A percentile compares a stretch with the other conserved stretches of the same genome.
These are phyloP conservation scores for Hipparchia sbordonii DNA, from an alignment of 2,888 invertebrate genomes.

Conservation along the genomic window DNA sequence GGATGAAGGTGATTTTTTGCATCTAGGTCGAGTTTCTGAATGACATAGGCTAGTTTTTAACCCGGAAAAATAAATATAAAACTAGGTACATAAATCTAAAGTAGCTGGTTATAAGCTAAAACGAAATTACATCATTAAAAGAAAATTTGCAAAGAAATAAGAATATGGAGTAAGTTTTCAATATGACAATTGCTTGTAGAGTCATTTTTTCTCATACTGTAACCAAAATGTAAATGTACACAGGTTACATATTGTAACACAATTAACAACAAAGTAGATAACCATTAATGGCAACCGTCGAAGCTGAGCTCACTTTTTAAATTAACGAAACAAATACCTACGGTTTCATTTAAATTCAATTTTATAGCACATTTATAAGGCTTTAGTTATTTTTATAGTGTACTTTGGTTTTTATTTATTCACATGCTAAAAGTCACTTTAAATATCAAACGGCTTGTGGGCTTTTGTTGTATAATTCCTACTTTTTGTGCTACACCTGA, in stretches of 20 bases:
- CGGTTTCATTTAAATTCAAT: slow-evolving; percentile 11
- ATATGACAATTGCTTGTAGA: neutral
- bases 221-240: neutral
- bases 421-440: slow-evolving; percentile 1
- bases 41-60: too few species aligned
- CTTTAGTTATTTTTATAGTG: slow-evolving; percentile 18
- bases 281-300: slow-evolving; percentile 4
- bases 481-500: too few species aligned
- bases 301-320: slow-evolving; percentile 13
- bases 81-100: too few species aligned
- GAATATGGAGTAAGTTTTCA: too few species aligned
- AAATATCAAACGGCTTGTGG: slow-evolving; percentile 2
- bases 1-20: too few species aligned
- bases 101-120: too few species aligned
- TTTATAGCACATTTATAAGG: slow-evolving; percentile 18
- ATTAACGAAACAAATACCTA: slow-evolving; percentile 16
- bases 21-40: too few species aligned
- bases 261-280: slow-evolving; percentile 4
- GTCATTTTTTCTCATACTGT: neutral
- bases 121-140: too few species aligned
- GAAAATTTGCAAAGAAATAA: too few species aligned
- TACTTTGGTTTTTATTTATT: slow-evolving; percentile 3
- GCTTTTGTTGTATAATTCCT: too few species aligned
- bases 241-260: slow-evolving; percentile 10
- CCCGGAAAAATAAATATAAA: too few species aligned